Percentiles rank a stretch among this genome's conserved stretches.
Evolutionary conservation across 92 coral and sea anemone genomes (phyloP).

Genomic region (Phenganax marumi): DNA sequence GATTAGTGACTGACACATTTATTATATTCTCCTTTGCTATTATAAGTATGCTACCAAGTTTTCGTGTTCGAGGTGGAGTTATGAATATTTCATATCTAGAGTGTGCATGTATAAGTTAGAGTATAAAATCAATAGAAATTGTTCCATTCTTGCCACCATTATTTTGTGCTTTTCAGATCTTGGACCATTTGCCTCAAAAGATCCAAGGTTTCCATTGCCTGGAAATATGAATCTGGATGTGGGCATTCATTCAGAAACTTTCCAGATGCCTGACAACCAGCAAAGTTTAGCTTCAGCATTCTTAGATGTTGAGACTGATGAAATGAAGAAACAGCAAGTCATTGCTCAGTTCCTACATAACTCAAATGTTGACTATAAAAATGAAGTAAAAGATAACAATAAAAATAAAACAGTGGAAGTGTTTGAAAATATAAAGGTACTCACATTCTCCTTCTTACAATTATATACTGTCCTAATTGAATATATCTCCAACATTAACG

Average conservation of each 20-base stretch:
- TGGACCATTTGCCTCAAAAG: conserved; percentile 90
- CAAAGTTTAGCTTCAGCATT: conserved; percentile 71
- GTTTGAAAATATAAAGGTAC: conserved; percentile 14
- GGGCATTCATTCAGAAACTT: conserved; percentile 18
- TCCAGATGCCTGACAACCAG: conserved; percentile 18
- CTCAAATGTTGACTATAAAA: conserved; percentile 28
- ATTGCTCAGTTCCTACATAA: conserved; percentile 70
- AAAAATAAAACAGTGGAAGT: conserved; percentile 1
- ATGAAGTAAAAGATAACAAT: not conserved
- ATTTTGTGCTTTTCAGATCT: conserved; percentile 40
- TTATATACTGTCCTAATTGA: not conserved
- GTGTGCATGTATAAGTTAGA: not conserved
- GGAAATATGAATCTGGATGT: conserved; percentile 80
- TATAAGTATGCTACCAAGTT: not conserved
- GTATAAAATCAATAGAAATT: no score
- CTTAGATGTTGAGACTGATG: conserved; percentile 74
- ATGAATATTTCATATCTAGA: not conserved
- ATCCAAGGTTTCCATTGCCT: conserved; percentile 94
- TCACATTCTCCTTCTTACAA: not conserved
- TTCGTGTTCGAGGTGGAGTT: not conserved
- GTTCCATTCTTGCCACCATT: no score
- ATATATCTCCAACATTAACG: not conserved
- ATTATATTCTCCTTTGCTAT: no score
- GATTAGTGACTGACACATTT: no score
- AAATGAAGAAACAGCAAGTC: conserved; percentile 64